phyloP scores from a whole-genome alignment of 2,888 invertebrate species.

The Physocephala rufipes region DNA sequence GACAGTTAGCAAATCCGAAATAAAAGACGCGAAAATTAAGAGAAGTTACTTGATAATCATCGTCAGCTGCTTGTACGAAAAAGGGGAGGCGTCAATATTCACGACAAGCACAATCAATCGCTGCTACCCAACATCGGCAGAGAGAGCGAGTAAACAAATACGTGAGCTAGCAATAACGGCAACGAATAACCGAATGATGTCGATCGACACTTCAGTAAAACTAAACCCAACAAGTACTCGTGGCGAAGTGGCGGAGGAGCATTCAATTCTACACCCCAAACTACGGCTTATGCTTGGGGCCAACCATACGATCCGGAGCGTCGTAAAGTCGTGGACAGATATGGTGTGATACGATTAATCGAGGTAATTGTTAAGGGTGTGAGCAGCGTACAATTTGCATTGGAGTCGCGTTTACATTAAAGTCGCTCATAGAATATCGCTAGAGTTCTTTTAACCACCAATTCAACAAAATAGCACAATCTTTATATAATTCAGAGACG shows the following conservation, averaged over 20 bases:
- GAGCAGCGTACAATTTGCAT: background rate
- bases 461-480: too few species aligned
- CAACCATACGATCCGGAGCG: too few species aligned
- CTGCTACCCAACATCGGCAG: background rate
- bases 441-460: background rate
- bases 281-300: too few species aligned
- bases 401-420: background rate
- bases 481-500: too few species aligned
- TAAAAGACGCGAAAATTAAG: slow-evolving; percentile 5
- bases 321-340: too few species aligned
- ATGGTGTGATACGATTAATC: too few species aligned
- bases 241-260: background rate
- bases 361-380: too few species aligned
- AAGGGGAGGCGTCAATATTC: slow-evolving; percentile 59
- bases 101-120: slow-evolving; percentile 45
- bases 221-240: background rate
- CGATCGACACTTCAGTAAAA: background rate
- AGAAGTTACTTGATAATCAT: slow-evolving; percentile 46
- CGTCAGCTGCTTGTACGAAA: slow-evolving; percentile 52
- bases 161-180: slow-evolving; percentile 38
- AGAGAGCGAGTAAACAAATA: slow-evolving; percentile 49
- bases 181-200: background rate
- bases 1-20: slow-evolving; percentile 6
- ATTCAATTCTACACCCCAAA: too few species aligned
- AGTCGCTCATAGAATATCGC: background rate